Percentiles rank a stretch among this genome's conserved stretches.
phyloP scores from a whole-genome alignment of 2,888 invertebrate genomes.

The Caenorhabditis zanzibari region DNA sequence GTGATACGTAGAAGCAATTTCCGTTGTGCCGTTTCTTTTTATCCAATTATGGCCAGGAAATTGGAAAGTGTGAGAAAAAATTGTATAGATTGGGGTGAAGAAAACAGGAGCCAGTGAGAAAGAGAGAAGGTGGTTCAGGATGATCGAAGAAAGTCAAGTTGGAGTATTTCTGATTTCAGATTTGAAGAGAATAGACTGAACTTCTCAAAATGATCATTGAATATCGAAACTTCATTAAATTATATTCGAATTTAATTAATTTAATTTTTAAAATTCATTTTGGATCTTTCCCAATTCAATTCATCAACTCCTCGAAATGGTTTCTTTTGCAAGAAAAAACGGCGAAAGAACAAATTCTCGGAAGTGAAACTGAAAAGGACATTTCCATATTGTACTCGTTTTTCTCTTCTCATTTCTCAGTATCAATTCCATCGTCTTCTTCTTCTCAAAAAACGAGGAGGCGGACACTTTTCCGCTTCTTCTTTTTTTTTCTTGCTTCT shows the following conservation, averaged over 20 bases:
- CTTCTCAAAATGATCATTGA: no score
- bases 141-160: no score
- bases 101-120: background rate
- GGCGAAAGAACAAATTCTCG: conserved; percentile 16
- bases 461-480: conserved; percentile 34
- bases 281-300: no score
- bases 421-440: conserved; percentile 39
- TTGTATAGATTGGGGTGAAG: background rate
- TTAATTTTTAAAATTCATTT: no score
- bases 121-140: no score
- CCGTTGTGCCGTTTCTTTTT: background rate
- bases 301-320: background rate
- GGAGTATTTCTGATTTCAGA: no score
- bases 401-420: conserved; percentile 27
- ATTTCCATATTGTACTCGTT: conserved; percentile 33
- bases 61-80: conserved; percentile 34
- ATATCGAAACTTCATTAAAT: no score
- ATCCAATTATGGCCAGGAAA: conserved; percentile 37
- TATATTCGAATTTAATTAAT: no score
- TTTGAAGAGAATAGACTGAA: no score
- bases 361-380: conserved; percentile 13
- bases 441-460: conserved; percentile 22
- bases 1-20: conserved; percentile 29
- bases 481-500: conserved; percentile 18
- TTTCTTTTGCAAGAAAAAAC: background rate